Evolutionary conservation across 2,797 vertebrate genomes (phyloP).

Genomic region (Sphenodon punctatus): DNA sequence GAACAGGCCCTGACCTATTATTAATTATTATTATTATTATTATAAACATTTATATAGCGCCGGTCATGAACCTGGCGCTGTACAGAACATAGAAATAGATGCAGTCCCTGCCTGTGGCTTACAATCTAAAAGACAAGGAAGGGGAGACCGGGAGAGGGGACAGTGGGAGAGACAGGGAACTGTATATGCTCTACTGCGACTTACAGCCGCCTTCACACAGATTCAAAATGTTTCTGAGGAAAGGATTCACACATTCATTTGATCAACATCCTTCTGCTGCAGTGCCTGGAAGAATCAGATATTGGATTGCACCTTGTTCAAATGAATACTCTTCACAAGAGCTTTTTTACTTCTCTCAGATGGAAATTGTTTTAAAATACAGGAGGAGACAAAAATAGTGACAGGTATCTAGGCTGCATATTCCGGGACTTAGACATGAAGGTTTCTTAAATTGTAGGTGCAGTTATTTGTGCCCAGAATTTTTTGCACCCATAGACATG

Average conservation of each 20-base stretch:
- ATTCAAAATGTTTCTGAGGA: background rate
- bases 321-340: background rate
- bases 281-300: background rate
- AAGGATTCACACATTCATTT: background rate
- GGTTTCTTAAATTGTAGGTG: background rate
- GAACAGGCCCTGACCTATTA: background rate
- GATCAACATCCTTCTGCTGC: background rate
- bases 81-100: too few species aligned
- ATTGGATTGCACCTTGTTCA: background rate
- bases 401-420: background rate
- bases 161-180: too few species aligned
- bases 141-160: too few species aligned
- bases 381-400: background rate
- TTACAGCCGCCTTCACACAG: background rate
- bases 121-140: too few species aligned
- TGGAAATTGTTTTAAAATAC: background rate
- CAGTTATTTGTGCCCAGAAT: background rate
- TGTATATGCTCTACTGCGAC: background rate
- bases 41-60: too few species aligned
- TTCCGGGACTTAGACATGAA: background rate
- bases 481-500: accelerated
- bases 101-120: too few species aligned
- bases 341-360: background rate
- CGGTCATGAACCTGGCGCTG: too few species aligned
- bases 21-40: too few species aligned